A percentile compares a stretch with the other conserved stretches of the same genome.
Conservation (phyloP, 37 sponge, comb jelly and placozoan genomes). For the Tethya wilhelma region DNA sequence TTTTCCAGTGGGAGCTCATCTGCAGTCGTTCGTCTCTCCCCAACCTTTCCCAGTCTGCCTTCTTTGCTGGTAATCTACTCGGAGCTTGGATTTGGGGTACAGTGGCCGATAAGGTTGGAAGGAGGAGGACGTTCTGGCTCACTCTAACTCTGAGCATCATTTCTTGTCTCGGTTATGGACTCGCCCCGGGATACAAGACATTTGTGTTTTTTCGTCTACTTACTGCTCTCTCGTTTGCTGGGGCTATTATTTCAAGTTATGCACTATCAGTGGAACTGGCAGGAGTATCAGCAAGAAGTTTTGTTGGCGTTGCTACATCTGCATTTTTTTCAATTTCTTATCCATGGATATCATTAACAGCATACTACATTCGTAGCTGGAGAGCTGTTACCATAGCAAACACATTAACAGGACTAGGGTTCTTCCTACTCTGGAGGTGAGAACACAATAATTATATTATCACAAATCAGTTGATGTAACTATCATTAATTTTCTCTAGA, state of each 20-base stretch:
- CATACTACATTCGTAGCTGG: slow-evolving; percentile 61
- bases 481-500: slow-evolving; percentile 11
- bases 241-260: slow-evolving; percentile 28
- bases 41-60: slow-evolving; percentile 57
- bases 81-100: slow-evolving; percentile 56
- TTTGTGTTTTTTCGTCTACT: slow-evolving; percentile 39
- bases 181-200: slow-evolving; percentile 2
- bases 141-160: not conserved
- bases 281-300: slow-evolving; percentile 22
- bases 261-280: slow-evolving; percentile 46
- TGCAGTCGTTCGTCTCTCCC: slow-evolving; percentile 37
- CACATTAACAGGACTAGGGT: slow-evolving; percentile 22
- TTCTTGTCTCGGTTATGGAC: slow-evolving; percentile 11
- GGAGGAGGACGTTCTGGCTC: slow-evolving; percentile 36
- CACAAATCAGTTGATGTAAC: not conserved
- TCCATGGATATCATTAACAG: slow-evolving; percentile 7
- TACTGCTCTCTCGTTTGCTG: slow-evolving; percentile 5
- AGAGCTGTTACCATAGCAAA: slow-evolving; percentile 1
- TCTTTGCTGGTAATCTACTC: slow-evolving; percentile 52
- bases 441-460: not conserved
- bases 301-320: not conserved
- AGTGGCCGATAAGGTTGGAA: slow-evolving; percentile 46
- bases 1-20: slow-evolving; percentile 63
- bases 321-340: slow-evolving; percentile 27
- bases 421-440: no score